Conservation (phyloP, 2,113 vertebrate species). For the Clinocottus analis region DNA sequence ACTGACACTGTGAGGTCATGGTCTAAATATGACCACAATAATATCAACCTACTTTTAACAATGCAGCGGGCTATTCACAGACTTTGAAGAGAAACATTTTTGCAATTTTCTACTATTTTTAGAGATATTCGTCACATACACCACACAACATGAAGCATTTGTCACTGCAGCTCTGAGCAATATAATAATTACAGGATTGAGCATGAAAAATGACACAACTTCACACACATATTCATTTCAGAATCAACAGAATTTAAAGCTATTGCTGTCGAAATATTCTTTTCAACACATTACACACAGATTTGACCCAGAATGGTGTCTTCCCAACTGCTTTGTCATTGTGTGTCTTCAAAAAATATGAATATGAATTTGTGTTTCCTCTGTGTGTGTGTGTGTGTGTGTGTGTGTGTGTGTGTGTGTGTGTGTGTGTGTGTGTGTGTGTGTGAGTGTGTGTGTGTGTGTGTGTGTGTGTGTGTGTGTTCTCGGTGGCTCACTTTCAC, state of each 20-base stretch:
- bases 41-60: not conserved
- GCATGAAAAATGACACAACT: not conserved
- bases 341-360: conserved; percentile 1
- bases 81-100: not conserved
- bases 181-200: not conserved
- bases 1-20: conserved; percentile 6
- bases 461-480: not conserved
- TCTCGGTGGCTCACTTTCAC: conserved; percentile 40
- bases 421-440: not conserved
- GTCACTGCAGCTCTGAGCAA: not conserved
- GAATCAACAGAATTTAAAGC: not conserved
- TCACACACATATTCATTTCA: not conserved
- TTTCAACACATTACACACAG: not conserved
- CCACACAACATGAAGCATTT: not conserved
- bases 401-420: not conserved
- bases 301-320: not conserved
- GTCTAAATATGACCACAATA: not conserved
- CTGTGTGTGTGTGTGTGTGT: not conserved
- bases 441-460: not conserved
- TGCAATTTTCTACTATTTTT: not conserved
- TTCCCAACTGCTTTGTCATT: not conserved
- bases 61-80: not conserved
- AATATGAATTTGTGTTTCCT: conserved; percentile 1
- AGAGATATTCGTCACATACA: not conserved
- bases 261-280: not conserved